Percentiles rank a stretch among this genome's conserved stretches.
phyloP scores from a whole-genome alignment of 2,888 invertebrate species.

The Margaritifera margaritifera region DNA sequence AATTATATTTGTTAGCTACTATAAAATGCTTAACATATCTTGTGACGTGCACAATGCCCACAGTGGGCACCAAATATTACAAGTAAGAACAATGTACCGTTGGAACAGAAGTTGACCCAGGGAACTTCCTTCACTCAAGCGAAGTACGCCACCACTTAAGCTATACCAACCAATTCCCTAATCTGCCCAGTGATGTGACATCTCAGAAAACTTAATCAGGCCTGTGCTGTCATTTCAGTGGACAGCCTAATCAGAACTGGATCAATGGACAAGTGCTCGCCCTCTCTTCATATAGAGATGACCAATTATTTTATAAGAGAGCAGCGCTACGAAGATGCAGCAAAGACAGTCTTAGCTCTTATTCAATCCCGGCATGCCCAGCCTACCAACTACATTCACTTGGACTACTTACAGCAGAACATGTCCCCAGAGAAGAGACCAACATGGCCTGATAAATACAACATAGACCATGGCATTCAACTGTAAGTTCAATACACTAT shows the following conservation, averaged over 20 bases:
- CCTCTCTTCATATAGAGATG: constrained; percentile 27
- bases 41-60: too few relatives aligned
- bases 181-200: too few relatives aligned
- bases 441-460: constrained; percentile 31
- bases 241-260: constrained; percentile 25
- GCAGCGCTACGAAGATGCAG: constrained; percentile 18
- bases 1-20: too few relatives aligned
- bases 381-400: constrained; percentile 14
- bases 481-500: constrained; percentile 18
- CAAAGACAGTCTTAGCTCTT: constrained; percentile 12
- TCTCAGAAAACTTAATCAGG: background rate
- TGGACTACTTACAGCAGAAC: constrained; percentile 19
- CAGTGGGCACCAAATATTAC: too few relatives aligned
- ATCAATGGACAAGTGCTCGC: constrained; percentile 28
- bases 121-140: too few relatives aligned
- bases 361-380: constrained; percentile 13
- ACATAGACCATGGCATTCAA: constrained; percentile 42
- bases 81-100: too few relatives aligned
- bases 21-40: too few relatives aligned
- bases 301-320: constrained; percentile 25
- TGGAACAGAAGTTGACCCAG: too few relatives aligned
- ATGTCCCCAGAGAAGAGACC: constrained; percentile 19
- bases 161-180: too few relatives aligned
- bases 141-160: too few relatives aligned
- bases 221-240: constrained; percentile 14